These are phyloP conservation scores for Portunus trituberculatus DNA, from an alignment of 1,140 invertebrate species.

Conservation along the genomic window DNA sequence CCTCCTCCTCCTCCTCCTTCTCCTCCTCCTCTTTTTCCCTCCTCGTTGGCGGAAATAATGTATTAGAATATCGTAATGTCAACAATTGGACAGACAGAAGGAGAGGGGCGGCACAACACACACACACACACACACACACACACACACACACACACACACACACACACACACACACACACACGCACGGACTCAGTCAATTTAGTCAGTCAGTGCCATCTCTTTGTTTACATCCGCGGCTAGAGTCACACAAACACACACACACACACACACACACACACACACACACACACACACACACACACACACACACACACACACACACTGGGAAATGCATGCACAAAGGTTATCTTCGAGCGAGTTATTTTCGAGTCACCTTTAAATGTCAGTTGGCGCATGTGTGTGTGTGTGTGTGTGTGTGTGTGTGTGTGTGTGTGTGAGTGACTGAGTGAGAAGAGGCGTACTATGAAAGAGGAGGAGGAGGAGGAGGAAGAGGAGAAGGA, in stretches of 20 bases:
- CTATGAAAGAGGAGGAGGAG: background rate
- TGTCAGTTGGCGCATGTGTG: background rate
- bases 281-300: constrained; percentile 41
- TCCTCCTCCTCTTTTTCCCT: background rate
- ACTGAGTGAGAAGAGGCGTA: background rate
- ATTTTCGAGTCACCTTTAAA: constrained; percentile 24
- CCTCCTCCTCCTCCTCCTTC: background rate
- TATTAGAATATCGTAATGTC: background rate
- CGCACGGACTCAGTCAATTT: too few species aligned
- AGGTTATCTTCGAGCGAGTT: background rate
- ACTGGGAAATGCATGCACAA: background rate
- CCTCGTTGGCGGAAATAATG: background rate
- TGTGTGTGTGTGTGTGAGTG: constrained; percentile 33
- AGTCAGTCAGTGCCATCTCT: background rate
- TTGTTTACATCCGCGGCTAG: background rate
- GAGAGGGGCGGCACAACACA: too few species aligned
- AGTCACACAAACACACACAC: background rate
- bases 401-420: constrained; percentile 43
- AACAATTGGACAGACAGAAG: background rate
- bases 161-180: constrained; percentile 11
- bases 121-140: too few species aligned
- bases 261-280: constrained; percentile 16
- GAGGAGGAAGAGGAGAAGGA: background rate
- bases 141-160: background rate
- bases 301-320: constrained; percentile 31